A percentile compares a stretch with the other conserved stretches of the same genome.
Conservation (phyloP, 2,113 vertebrate genomes). For the Phalacrocorax brasilianus region DNA sequence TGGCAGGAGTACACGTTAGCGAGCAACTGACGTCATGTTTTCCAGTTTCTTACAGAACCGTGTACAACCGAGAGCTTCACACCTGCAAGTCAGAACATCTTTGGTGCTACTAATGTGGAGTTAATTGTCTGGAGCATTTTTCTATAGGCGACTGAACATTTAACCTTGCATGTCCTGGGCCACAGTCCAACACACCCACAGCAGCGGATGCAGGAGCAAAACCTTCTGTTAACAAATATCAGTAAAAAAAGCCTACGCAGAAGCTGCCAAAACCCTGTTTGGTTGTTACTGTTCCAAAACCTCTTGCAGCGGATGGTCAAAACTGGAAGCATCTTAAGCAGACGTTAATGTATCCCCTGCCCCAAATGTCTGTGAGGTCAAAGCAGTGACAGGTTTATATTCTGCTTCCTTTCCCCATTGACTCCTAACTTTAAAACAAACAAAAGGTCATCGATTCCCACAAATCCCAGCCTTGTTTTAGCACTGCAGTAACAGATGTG, state of each 20-base stretch:
- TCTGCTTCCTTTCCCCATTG: neutral
- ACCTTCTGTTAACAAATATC: neutral
- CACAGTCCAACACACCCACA: neutral
- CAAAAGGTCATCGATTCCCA: neutral
- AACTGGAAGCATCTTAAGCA: neutral
- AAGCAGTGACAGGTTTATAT: neutral
- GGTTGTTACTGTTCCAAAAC: neutral
- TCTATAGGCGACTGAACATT: neutral
- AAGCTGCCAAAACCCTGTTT: neutral
- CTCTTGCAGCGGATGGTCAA: neutral
- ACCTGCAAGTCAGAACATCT: neutral
- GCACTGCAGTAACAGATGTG: neutral
- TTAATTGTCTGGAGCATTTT: neutral
- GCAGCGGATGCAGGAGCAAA: neutral
- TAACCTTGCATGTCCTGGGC: neutral
- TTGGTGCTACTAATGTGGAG: neutral
- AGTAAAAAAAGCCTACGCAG: neutral
- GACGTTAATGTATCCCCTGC: neutral
- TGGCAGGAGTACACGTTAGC: neutral
- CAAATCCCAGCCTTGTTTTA: neutral
- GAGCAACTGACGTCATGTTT: neutral
- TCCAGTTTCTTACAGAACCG: neutral
- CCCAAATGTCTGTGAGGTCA: neutral
- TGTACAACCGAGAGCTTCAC: neutral
- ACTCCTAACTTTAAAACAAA: neutral